phyloP scores from a whole-genome alignment of 2,888 invertebrate species.

The Formica aserva region DNA sequence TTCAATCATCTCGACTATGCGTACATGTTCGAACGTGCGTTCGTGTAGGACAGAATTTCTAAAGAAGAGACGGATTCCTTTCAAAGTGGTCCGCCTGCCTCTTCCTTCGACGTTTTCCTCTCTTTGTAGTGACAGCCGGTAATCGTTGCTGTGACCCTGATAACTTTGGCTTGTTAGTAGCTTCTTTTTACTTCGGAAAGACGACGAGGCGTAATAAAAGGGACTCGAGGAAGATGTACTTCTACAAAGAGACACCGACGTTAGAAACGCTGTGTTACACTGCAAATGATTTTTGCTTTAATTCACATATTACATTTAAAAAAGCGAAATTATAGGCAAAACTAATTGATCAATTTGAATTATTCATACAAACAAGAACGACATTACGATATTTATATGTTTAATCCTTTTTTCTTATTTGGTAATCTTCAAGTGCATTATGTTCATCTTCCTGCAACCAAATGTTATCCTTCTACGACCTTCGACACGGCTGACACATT shows the following conservation, averaged over 20 bases:
- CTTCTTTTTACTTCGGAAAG: slow-evolving; percentile 46
- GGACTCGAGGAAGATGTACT: slow-evolving; percentile 60
- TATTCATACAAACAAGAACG: neutral
- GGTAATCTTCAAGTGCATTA: slow-evolving; percentile 5
- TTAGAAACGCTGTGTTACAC: neutral
- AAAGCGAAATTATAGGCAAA: neutral
- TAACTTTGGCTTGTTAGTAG: slow-evolving; percentile 68
- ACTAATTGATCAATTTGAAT: neutral
- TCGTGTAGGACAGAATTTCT: neutral
- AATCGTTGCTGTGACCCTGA: slow-evolving; percentile 60
- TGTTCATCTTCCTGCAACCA: slow-evolving; percentile 28
- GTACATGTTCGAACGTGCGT: slow-evolving; percentile 5
- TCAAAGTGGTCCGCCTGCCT: slow-evolving; percentile 53
- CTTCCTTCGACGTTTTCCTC: slow-evolving; percentile 23
- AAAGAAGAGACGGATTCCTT: slow-evolving; percentile 32
- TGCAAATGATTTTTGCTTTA: neutral
- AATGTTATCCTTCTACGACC: slow-evolving; percentile 64
- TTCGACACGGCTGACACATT: slow-evolving; percentile 70
- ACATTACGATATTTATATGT: neutral
- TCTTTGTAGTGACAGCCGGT: slow-evolving; percentile 45
- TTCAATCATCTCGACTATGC: slow-evolving; percentile 56
- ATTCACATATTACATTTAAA: neutral
- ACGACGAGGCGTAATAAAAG: slow-evolving; percentile 37
- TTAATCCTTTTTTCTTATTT: slow-evolving; percentile 44
- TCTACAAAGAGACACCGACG: slow-evolving; percentile 51